Evolutionary conservation across 1,140 invertebrate species (phyloP).

Genomic region (Magallana ariakensis): DNA sequence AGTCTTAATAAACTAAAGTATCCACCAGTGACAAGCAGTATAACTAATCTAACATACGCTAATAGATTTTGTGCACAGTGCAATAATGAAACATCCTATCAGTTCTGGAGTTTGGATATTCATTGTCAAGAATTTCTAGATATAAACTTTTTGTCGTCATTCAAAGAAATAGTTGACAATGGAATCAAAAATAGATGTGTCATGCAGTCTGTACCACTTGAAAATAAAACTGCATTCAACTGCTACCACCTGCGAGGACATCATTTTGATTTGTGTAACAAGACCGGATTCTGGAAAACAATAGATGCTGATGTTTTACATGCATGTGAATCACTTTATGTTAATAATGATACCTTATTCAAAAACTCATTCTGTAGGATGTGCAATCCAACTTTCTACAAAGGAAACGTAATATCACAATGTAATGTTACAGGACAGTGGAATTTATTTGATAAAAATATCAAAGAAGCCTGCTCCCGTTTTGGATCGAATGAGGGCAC

Average conservation of each 20-base stretch:
- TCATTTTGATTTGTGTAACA: constrained; percentile 4
- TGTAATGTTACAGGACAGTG: constrained; percentile 42
- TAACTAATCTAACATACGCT: constrained; percentile 5
- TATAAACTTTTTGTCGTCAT: constrained; percentile 54
- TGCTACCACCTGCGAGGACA: not conserved
- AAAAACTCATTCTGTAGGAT: constrained; percentile 50
- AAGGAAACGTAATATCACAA: not conserved
- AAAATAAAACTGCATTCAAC: not conserved
- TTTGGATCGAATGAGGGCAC: not conserved
- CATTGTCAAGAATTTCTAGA: constrained; percentile 46
- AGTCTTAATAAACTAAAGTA: not conserved
- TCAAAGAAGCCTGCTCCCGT: constrained; percentile 17
- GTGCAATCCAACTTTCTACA: constrained; percentile 31
- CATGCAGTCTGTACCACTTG: not conserved
- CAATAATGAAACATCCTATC: constrained; percentile 18
- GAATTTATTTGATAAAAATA: not conserved
- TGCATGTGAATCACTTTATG: constrained; percentile 9
- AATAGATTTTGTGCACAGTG: constrained; percentile 48
- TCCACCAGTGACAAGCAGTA: constrained; percentile 26
- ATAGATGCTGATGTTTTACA: constrained; percentile 21
- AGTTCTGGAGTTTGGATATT: constrained; percentile 43
- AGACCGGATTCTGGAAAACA: constrained; percentile 23
- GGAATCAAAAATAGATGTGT: constrained; percentile 21
- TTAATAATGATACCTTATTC: not conserved
- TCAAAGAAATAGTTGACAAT: constrained; percentile 38